A percentile compares a stretch with the other conserved stretches of the same genome.
These are phyloP conservation scores for Hyla sarda DNA, from an alignment of 2,113 vertebrate species.

Conservation along the genomic window DNA sequence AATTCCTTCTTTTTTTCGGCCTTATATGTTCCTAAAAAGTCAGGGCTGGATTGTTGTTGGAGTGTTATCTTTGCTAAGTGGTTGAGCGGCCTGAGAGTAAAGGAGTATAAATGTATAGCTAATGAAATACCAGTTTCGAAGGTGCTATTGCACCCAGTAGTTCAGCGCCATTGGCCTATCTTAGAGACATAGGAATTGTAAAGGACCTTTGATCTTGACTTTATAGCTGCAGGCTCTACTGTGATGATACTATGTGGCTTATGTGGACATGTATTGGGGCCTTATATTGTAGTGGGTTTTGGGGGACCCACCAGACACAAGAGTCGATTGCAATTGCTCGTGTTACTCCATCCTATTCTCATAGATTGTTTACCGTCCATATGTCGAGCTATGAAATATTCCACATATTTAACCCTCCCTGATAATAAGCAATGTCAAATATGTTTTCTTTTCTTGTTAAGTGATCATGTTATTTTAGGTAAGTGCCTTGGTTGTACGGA, in stretches of 20 bases:
- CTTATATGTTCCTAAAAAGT: too few species aligned
- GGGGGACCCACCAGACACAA: background rate
- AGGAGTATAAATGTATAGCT: too few species aligned
- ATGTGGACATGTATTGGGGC: background rate
- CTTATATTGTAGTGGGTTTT: background rate
- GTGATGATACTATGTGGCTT: too few species aligned
- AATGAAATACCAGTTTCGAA: too few species aligned
- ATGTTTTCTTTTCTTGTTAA: constrained; percentile 29
- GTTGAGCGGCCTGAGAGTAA: too few species aligned
- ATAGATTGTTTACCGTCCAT: background rate
- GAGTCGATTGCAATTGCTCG: background rate
- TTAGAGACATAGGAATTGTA: too few species aligned
- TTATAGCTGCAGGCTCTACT: background rate
- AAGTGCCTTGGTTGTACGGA: background rate
- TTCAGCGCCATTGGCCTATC: too few species aligned
- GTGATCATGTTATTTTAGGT: constrained; percentile 29
- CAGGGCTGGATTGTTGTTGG: too few species aligned
- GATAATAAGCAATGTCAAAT: constrained; percentile 48
- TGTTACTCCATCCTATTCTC: background rate
- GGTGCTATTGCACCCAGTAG: too few species aligned
- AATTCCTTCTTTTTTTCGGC: too few species aligned
- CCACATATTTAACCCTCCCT: constrained; percentile 12
- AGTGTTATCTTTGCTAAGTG: too few species aligned
- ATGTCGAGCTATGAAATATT: background rate
- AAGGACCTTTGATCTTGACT: background rate